Evolutionary conservation across 2,888 invertebrate genomes (phyloP).

Genomic region (Cryptus viduatorius): DNA sequence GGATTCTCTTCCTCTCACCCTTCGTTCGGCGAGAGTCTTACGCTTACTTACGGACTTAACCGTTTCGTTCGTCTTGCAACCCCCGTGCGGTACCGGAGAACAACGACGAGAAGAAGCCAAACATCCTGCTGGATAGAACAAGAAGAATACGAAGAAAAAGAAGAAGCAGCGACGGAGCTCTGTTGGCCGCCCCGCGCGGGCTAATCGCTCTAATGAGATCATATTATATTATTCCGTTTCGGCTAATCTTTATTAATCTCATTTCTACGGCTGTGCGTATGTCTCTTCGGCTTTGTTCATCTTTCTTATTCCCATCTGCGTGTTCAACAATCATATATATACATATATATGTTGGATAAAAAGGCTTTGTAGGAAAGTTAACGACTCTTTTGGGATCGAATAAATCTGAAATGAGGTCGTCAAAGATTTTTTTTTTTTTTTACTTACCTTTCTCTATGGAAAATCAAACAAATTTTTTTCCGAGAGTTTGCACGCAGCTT

Average conservation of each 20-base stretch:
- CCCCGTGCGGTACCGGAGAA: constrained; percentile 44
- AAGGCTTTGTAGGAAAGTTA: constrained; percentile 2
- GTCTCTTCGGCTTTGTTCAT: constrained; percentile 22
- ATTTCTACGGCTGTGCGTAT: constrained; percentile 77
- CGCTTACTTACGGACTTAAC: constrained; percentile 81
- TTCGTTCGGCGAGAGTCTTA: constrained; percentile 76
- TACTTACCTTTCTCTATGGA: not conserved
- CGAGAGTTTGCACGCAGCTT: constrained; percentile 14
- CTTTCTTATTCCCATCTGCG: constrained; percentile 12
- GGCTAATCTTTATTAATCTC: constrained; percentile 84
- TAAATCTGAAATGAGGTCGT: not conserved
- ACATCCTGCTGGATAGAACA: constrained; percentile 77
- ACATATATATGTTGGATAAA: not conserved
- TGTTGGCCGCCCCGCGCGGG: constrained; percentile 73
- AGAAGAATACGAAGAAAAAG: constrained; percentile 50
- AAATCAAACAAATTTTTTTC: constrained; percentile 8
- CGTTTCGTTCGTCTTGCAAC: constrained; percentile 63
- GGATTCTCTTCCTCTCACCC: constrained; percentile 60
- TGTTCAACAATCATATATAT: constrained; percentile 4
- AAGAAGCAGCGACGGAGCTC: constrained; percentile 45
- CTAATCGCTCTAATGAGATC: constrained; percentile 84
- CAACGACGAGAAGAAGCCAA: constrained; percentile 81
- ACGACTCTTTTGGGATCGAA: constrained; percentile 11
- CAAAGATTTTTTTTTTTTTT: not conserved
- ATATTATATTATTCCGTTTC: constrained; percentile 84